A percentile compares a stretch with the other conserved stretches of the same genome.
These are phyloP conservation scores for Drosophila miranda DNA, from an alignment of 1,140 invertebrate genomes.

Conservation along the genomic window DNA sequence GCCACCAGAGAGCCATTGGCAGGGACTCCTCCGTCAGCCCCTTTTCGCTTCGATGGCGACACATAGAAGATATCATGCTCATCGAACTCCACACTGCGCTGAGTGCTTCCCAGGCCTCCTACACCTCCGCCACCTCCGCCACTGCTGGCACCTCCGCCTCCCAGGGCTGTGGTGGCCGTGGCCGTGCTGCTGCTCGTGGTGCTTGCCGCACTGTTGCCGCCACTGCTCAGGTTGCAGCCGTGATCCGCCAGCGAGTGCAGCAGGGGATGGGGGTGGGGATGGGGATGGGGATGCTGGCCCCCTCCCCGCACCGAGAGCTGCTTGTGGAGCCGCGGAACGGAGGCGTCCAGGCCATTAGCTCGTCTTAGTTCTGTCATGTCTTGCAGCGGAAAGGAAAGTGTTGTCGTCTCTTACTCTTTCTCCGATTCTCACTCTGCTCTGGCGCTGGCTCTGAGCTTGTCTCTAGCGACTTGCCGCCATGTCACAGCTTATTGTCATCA, in stretches of 20 bases:
- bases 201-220: slow-evolving; percentile 70
- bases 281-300: slow-evolving; percentile 16
- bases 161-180: slow-evolving; percentile 63
- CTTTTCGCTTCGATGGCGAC: slow-evolving; percentile 78
- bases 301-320: slow-evolving; percentile 58
- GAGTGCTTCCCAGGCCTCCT: slow-evolving; percentile 1
- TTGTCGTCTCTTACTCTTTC: slow-evolving; percentile 16
- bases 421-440: neutral
- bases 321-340: slow-evolving; percentile 53
- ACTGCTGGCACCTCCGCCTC: slow-evolving; percentile 1
- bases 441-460: slow-evolving; percentile 17
- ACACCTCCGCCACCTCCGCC: slow-evolving; percentile 5
- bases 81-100: slow-evolving; percentile 66
- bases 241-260: slow-evolving; percentile 65
- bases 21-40: slow-evolving; percentile 26
- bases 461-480: slow-evolving; percentile 28
- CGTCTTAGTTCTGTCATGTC: slow-evolving; percentile 65
- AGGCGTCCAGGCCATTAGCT: slow-evolving; percentile 41
- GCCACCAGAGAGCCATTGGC: slow-evolving; percentile 41
- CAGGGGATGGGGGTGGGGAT: slow-evolving; percentile 25
- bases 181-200: slow-evolving; percentile 74
- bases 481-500: slow-evolving; percentile 70
- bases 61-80: slow-evolving; percentile 80
- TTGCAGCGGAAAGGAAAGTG: neutral
- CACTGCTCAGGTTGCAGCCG: slow-evolving; percentile 66